Base-by-base conservation (phyloP, 1,140 invertebrate species). In the Helicoverpa armigera region DNA sequence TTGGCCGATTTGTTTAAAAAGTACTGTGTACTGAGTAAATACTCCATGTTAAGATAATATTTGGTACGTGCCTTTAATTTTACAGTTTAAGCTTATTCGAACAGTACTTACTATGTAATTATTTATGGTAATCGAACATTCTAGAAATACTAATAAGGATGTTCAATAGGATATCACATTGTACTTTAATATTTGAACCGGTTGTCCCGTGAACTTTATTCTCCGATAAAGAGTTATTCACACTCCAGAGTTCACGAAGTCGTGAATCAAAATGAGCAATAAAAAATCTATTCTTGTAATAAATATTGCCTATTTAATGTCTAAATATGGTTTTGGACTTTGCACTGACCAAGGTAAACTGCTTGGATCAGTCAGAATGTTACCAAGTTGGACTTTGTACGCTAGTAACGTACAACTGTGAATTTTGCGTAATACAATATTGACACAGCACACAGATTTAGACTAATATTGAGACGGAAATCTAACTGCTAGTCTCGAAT, bases 381-480 rank as follows among this genome's bases (percentile, higher is more conserved):
- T n/a, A 18, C 67, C 2, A 29, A 65, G 35, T 3, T 69, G 63
- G 43, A 67, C 63, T 67, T 67, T 67, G 63, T 18, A n/a, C 63
- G 10, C 35, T n/a, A 18, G 18, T 18, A 11, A 67, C 31, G 16
- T 11, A 35, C 5, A 35, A 63, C 23, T 35, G 11, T 50, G n/a
- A 48, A 48, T 3, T 35, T 67, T 18, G 35, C 29, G 61, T 43
- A 43, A 18, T 31, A 29, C 3, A 29, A 29, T 60, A 60, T 60
- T 67, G 14, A 18, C 48, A 67, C 48, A 48, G 35, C 35, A 35
- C 35, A 67, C 43, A 48, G 43, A 50, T 48, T 67, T 67, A 16
- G 43, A n/a, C 61, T n/a, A 65, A 65, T 65, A 65, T 65, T 65
- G 14, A 65, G n/a, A 7, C 61, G 61, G 61, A 65, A 65, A 65